Evolutionary conservation across 2,888 invertebrate species (phyloP), one percentile per base, ranked within the genome.

Genomic region (Noctua comes): DNA sequence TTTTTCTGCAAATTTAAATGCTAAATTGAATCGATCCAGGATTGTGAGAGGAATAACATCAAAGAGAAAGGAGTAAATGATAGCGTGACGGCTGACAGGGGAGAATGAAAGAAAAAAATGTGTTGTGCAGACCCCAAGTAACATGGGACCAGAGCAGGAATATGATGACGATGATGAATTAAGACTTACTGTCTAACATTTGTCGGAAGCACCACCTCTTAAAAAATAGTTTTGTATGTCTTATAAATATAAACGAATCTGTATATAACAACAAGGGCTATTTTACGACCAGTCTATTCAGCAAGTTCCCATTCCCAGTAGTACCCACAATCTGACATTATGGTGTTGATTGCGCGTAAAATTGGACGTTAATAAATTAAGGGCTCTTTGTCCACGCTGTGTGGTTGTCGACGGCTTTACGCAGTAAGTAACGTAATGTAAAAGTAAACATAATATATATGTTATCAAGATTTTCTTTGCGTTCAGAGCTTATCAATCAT

Each of bases 361-460:
- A 87, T 87, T 82, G 82, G 77, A 82, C 36, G 70, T 88, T 36
- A 72, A 84, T 88, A 88, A 64, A 82, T 82, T 84, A 83, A 77
- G 65, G 18, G 24, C 24, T 16, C 43, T 11, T 64, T 72, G 54
- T 7, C 65, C 21, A 68, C 36, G 57, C 40, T 82, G 48, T 21
- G 72, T 59, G 54, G 27, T 73, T 31, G 46, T 40, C 27, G 48
- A 48, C 10, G n/a, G 59, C 36, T 40, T 68, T 40, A 40, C 27
- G n/a, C 51, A 43, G 27, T n/a, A 62, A 46, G 21, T 21, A 11
- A n/a, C n/a, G 18, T 57, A 11, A n/a, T 21, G 18, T 57, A 6
- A 40, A 40, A 54, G 13, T 57, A 10, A 31, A 36, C 36, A 36
- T n/a, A 36, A 5, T 5, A 36, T 31, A 36, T 24, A 40, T 75